Evolutionary conservation across 2,797 vertebrate genomes (phyloP), one percentile per base, ranked within the genome.

Genomic region (Lutjanus campechanus): DNA sequence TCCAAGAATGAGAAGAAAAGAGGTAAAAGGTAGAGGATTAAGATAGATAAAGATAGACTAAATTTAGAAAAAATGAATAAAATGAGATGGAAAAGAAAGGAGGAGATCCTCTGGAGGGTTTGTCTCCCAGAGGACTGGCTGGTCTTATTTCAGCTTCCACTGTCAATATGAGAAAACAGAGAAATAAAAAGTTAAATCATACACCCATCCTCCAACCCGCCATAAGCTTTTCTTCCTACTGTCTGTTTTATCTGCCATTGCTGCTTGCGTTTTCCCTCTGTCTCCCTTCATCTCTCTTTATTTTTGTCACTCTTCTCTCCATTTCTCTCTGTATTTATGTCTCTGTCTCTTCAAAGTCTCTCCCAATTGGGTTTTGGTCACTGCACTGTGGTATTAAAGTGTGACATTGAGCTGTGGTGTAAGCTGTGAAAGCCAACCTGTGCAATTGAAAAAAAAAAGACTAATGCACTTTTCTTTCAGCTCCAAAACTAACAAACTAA

Each of bases 321-420:
- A 2, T 78, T 65, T 70, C 20, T 47, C 53, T 64, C 61, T 61
- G 40, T 69, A 54, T 82, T 73, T 82, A 40, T 55, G 22, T 56
- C 22, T 60, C 5, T 19, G 58, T 76, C 56, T 61, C 44, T 49
- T 53, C 55, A 40, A 22, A 50, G 50, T 77, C 56, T 47, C 53
- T 75, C 61, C 64, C 54, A 1, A 10, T 29, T 73, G 68, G 55
- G 46, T 55, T 83, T 67, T 60, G 54, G 67, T 76, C 73, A 69
- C 55, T 87, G 82, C 77, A 55, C 72, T 73, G 64, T 83, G 64
- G 44, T 46, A 65, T 82, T 87, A 80, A 60, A 79, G 40, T 49
- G 40, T 75, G 70, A 49, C 50, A 59, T 4, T 63, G 60, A 67
- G 72, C 65, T 77, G 51, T 51, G 56, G 11, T 19, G 47, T 51